A percentile compares a stretch with the other conserved stretches of the same genome.
phyloP scores from a whole-genome alignment of 2,888 invertebrate species.

The Eupsilia transversa region DNA sequence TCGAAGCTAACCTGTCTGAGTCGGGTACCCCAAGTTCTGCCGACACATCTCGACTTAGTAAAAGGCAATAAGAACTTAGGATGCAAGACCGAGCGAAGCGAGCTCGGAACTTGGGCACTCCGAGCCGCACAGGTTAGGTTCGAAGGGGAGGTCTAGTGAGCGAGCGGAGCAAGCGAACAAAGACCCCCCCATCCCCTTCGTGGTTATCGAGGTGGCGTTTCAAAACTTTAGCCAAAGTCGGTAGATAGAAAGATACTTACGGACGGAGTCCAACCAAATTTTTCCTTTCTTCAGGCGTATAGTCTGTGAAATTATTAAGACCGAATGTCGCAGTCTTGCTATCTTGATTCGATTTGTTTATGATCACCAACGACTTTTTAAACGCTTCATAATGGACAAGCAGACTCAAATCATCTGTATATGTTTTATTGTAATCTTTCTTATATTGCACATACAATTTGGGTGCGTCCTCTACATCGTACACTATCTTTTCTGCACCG shows the following conservation, averaged over 20 bases:
- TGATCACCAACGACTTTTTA: background rate
- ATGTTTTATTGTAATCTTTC: constrained; percentile 33
- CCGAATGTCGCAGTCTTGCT: background rate
- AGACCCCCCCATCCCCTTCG: no score
- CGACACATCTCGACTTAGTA: no score
- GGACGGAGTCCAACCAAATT: background rate
- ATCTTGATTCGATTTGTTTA: constrained; percentile 20
- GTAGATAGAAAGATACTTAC: constrained; percentile 41
- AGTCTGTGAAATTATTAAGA: constrained; percentile 31
- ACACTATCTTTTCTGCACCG: background rate
- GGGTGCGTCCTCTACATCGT: constrained; percentile 32
- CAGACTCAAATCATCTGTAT: constrained; percentile 15
- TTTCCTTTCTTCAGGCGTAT: constrained; percentile 8
- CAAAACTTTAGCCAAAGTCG: no score
- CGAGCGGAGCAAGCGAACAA: no score
- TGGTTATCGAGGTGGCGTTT: no score
- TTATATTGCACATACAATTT: constrained; percentile 35
- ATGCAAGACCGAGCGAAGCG: no score
- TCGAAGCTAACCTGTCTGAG: no score
- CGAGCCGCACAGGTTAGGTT: no score
- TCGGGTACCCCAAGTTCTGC: no score
- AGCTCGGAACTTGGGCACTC: no score
- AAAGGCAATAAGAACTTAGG: no score
- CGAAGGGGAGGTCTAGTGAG: no score
- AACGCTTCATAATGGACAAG: constrained; percentile 45